Evolutionary conservation across 2,797 vertebrate species (phyloP), one percentile per base, ranked within the genome.

Genomic region (Sebastes elongatus): DNA sequence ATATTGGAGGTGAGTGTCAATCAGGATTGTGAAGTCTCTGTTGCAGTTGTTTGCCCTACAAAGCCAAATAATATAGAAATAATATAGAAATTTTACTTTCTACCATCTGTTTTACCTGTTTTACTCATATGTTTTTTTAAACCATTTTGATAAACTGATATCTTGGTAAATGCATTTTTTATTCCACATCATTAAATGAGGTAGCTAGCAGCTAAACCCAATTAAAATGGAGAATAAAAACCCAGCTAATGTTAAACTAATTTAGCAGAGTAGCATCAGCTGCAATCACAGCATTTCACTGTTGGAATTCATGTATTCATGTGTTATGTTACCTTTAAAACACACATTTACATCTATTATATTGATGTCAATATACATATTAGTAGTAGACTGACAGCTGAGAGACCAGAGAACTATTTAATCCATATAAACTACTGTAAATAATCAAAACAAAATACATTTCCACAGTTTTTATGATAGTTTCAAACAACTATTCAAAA

Each of bases 1-100:
- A 97, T 72, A 97, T 97, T 53, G 96, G 96, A 92, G 97, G 97
- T 97, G 76, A 90, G 85, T 81, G 52, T 82, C 2, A 38, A 64
- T 82, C 2, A 38, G 61, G 1, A 46, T 56, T 7, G 30, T 18
- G 1, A 32, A 13, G 11, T 9, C 22, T 56, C 23, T 27, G 33
- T 64, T 5, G 20, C 10, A 10, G 16, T 30, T 60, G 27, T 59
- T 28, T 59, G 4, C 14, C 28, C 5, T 61, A 20, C n/a, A 32
- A 11, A 62, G 60, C 11, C 10, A 13, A 33, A n/a, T 53, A 62
- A 7, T 33, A n/a, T 20, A 35, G n/a, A 18, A 35, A 35, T 35
- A 35, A 35, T 35, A 35, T 1, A 18, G 18, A 61, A 6, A 61
- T 32, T 1, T 32, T 0, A 62, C 60, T 33, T 62, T n/a, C n/a